Evolutionary conservation across 1,140 invertebrate species (phyloP), one percentile per base, ranked within the genome.

Genomic region (Ostrea denselamellosa): DNA sequence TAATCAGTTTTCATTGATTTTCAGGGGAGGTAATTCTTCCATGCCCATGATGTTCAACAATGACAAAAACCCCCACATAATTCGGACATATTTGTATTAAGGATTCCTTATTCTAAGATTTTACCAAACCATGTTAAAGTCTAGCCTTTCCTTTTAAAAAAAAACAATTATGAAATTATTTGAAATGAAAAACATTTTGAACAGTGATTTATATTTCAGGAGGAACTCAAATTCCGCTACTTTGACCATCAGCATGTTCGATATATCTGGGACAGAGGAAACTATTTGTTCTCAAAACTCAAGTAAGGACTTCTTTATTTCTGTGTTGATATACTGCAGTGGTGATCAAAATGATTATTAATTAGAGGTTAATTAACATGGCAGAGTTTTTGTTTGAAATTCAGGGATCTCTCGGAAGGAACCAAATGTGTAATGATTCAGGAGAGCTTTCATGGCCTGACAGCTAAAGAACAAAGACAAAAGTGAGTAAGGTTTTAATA

Each of bases 381-480:
- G 34, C 34, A 44, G 34, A 44, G 34, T 44, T 44, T 44, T 44
- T 44, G 34, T 44, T 44, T 44, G 34, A 44, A 44, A 44, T 83
- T 22, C 44, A 95, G 95, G 58, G 95, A 95, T 85, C 91, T 95
- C 77, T 95, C 95, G 19, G 86, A 89, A 8, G 93, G 93, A 71
- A 93, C 93, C 9, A 91, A 92, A 2, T 94, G 95, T 89, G 83
- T 87, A 14, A 91, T 92, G n/a, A 91, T 96, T 54, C 92, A 93
- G 81, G 92, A 92, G 90, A 90, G 89, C 85, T 92, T 86, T 54
- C 87, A 92, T 17, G 95, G 95, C 5, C 90, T 94, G 8, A 91
- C 91, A 28, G 85, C 86, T 14, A 86, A 89, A 54, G 92, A 94
- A 87, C 93, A 95, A 88, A 88, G 88, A 44, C 90, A 94, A 83